Evolutionary conservation across 2,888 invertebrate genomes (phyloP), one percentile per base, ranked within the genome.

Genomic region (Polietes domitor): DNA sequence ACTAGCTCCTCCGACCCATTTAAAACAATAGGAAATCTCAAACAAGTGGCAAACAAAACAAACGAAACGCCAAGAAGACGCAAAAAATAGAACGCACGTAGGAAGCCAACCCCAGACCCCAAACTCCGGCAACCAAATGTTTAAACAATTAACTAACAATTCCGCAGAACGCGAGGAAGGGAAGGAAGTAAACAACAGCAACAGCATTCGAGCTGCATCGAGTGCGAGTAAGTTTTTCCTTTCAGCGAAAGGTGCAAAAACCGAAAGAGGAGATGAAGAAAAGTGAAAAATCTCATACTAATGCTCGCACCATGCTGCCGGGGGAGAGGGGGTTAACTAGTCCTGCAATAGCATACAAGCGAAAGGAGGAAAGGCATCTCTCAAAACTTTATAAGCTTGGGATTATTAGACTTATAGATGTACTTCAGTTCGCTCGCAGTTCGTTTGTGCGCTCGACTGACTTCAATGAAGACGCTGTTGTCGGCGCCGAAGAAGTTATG

Each of bases 111-210:
- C 17, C 24, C 43, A 32, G 37, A 5, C 47, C 47, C 32, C 41
- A 15, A 61, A 26, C 58, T 32, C 4, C 12, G 21, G 43, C 53
- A 43, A 15, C 58, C 37, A 12, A 37, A 21, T 47, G 63, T 43
- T 81, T 76, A 43, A 81, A 68, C 65, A 81, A 81, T 77, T 77
- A 77, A 72, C 74, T 53, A 55, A 55, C 21, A 26, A 32, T 58
- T 81, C 19, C 17, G 5, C 21, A 7, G 9, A 15, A n/a, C n/a
- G n/a, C n/a, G n/a, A 70, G 58, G 24, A 61, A 37, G 70, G 6
- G 10, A 32, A 41, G 15, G 17, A 37, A n/a, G 41, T 17, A 65
- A 32, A 63, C 32, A 63, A 37, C 6, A 41, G 17, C 21, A 43
- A n/a, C 1, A 26, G 58, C 26, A 32, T 63, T 63, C 4, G 21